These are phyloP conservation scores for Autographa pulchrina DNA, from an alignment of 2,888 invertebrate genomes.

Conservation along the genomic window DNA sequence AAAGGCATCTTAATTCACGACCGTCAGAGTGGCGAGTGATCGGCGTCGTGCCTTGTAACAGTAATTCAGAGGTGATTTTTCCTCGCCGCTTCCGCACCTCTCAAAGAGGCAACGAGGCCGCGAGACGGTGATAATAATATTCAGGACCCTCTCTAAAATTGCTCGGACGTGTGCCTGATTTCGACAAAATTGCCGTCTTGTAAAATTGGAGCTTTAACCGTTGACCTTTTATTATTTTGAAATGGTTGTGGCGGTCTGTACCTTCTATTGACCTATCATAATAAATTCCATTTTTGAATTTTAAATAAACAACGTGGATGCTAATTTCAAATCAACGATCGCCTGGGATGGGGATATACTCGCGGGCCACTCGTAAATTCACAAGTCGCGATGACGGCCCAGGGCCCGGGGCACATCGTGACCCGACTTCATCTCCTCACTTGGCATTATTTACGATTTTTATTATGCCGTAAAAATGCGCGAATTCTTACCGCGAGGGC, in stretches of 20 bases:
- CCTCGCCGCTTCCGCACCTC: conserved; percentile 68
- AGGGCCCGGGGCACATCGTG: conserved; percentile 83
- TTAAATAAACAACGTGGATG: conserved; percentile 55
- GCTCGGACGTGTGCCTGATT: conserved; percentile 77
- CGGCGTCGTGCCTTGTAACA: conserved; percentile 62
- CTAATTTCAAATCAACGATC: conserved; percentile 71
- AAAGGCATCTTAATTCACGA: conserved; percentile 43
- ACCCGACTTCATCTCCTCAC: conserved; percentile 81
- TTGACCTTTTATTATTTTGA: conserved; percentile 74
- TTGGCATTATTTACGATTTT: conserved; percentile 86
- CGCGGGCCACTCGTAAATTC: conserved; percentile 80
- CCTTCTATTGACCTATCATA: conserved; percentile 55
- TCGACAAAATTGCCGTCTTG: conserved; percentile 72
- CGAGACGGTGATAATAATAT: conserved; percentile 74
- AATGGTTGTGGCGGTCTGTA: conserved; percentile 59
- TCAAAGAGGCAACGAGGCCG: conserved; percentile 69
- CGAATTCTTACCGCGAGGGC: conserved; percentile 80
- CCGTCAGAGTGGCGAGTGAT: conserved; percentile 47
- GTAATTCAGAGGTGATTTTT: conserved; percentile 72
- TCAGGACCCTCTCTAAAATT: conserved; percentile 77
- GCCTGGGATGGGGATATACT: conserved; percentile 73
- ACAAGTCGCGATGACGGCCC: conserved; percentile 82
- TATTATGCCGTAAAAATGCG: conserved; percentile 86
- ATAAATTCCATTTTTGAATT: conserved; percentile 36
- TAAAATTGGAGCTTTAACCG: conserved; percentile 72